These are phyloP conservation scores for Blastobasis adustella DNA, from an alignment of 2,888 invertebrate species.

Conservation along the genomic window DNA sequence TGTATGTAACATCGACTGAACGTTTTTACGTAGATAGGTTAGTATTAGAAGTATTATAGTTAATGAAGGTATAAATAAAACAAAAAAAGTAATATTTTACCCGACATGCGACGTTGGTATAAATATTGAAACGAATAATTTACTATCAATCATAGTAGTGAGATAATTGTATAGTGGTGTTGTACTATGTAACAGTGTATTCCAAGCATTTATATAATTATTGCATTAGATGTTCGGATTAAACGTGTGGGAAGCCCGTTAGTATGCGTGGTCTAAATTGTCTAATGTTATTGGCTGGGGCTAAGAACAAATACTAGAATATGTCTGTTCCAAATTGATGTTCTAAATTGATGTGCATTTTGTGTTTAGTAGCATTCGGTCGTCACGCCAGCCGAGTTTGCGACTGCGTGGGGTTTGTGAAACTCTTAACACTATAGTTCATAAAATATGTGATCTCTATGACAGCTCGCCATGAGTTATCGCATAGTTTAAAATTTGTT, in stretches of 20 bases:
- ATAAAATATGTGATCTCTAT: no score
- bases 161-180: conserved; percentile 48
- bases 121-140: conserved; percentile 26
- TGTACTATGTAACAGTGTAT: conserved; percentile 50
- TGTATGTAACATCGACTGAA: conserved; percentile 74
- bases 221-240: conserved; percentile 47
- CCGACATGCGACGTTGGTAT: conserved; percentile 30
- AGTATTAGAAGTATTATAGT: conserved; percentile 33
- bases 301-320: conserved; percentile 47
- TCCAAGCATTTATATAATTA: conserved; percentile 63
- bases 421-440: no score
- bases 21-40: conserved; percentile 68
- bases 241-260: conserved; percentile 47
- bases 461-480: no score
- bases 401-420: no score
- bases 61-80: conserved; percentile 14
- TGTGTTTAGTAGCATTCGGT: no score
- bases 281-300: conserved; percentile 23
- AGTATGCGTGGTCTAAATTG: conserved; percentile 47
- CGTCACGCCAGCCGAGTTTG: no score
- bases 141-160: conserved; percentile 47
- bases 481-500: no score
- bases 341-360: no score
- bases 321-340: no score
- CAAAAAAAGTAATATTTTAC: conserved; percentile 32